Conservation (phyloP, 2,888 invertebrate species). For the Hoplodrina ambigua region DNA sequence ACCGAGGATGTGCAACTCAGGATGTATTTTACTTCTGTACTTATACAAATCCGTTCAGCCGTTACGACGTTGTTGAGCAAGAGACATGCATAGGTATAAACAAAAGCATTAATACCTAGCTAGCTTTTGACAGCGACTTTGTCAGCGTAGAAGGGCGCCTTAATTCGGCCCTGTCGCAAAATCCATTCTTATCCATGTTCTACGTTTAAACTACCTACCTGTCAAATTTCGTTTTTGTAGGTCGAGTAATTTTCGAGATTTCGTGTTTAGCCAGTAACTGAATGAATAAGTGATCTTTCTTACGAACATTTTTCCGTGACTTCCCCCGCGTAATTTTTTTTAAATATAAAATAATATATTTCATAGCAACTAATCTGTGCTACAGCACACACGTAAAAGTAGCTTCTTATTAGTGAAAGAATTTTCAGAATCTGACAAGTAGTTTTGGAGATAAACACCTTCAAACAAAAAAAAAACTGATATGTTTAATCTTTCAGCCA, state of each 20-base stretch:
- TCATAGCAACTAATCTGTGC: too few relatives aligned
- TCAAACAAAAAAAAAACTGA: too few relatives aligned
- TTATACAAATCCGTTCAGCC: constrained; percentile 37
- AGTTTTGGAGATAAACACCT: too few relatives aligned
- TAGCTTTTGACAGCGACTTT: too few relatives aligned
- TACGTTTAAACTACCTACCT: too few relatives aligned
- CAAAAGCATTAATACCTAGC: constrained; percentile 3
- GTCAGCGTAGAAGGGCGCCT: not conserved
- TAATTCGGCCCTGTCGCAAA: not conserved
- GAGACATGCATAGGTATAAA: constrained; percentile 11
- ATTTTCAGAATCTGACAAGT: too few relatives aligned
- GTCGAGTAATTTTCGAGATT: not conserved
- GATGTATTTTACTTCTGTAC: constrained; percentile 33
- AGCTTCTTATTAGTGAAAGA: too few relatives aligned
- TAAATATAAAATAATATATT: too few relatives aligned
- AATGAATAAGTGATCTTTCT: too few relatives aligned
- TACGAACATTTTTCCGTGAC: too few relatives aligned
- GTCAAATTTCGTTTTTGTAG: not conserved
- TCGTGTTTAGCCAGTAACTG: not conserved
- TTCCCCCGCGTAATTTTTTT: too few relatives aligned
- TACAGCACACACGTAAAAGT: too few relatives aligned
- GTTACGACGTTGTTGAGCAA: constrained; percentile 41
- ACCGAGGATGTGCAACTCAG: constrained; percentile 35
- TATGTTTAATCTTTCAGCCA: not conserved
- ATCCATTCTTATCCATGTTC: not conserved